Conservation (phyloP, 2,888 invertebrate species). For the Drosophila austrosaltans region DNA sequence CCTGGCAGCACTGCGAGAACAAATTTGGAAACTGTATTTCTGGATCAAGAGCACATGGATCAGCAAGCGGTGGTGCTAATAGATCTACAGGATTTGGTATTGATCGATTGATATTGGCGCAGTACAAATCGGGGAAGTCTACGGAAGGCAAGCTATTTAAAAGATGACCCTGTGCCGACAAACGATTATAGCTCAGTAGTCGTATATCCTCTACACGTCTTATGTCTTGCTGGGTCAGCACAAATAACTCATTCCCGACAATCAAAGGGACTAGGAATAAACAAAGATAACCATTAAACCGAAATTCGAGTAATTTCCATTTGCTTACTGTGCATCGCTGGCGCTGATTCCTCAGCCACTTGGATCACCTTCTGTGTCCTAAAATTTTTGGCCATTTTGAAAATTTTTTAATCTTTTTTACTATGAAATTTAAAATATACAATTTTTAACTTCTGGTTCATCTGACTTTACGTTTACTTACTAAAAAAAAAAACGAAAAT, state of each 20-base stretch:
- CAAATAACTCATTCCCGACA: slow-evolving; percentile 70
- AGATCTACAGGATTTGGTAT: too few species aligned
- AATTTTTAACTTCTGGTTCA: too few species aligned
- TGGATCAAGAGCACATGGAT: neutral
- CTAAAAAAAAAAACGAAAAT: too few species aligned
- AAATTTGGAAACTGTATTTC: slow-evolving; percentile 13
- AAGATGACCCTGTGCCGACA: slow-evolving; percentile 53
- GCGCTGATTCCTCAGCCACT: too few species aligned
- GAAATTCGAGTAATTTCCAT: too few species aligned
- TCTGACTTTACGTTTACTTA: too few species aligned
- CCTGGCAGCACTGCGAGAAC: neutral
- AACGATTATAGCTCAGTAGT: slow-evolving; percentile 59
- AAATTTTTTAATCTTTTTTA: too few species aligned
- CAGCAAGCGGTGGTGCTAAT: neutral
- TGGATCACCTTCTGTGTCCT: too few species aligned
- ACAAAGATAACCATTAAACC: too few species aligned
- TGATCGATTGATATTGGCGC: neutral
- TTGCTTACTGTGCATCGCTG: too few species aligned
- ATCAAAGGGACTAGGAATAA: slow-evolving; percentile 70
- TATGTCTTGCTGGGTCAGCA: slow-evolving; percentile 80
- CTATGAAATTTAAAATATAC: too few species aligned
- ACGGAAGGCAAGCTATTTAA: neutral
- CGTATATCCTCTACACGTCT: slow-evolving; percentile 77
- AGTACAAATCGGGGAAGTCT: neutral
- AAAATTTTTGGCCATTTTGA: too few species aligned